phyloP scores from a whole-genome alignment of 92 coral and sea anemone species.

The Palythoa grandis region DNA sequence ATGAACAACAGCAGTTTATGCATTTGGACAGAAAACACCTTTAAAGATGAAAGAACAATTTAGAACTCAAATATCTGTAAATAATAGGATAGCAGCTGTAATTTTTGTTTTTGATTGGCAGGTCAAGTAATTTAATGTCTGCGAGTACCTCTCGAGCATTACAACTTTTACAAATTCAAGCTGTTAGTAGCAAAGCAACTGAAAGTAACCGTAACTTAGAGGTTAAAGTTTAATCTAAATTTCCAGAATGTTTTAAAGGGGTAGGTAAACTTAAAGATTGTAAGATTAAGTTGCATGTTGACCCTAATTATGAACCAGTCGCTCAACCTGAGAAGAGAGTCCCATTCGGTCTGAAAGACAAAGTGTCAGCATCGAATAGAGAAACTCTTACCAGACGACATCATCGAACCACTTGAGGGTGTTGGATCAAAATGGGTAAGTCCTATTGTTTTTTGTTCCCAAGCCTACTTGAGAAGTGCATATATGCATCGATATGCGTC shows the following conservation, averaged over 20 bases:
- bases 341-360: conserved; percentile 46
- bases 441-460: neutral
- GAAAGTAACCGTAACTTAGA: neutral
- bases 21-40: conserved; percentile 5
- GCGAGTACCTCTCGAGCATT: neutral
- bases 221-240: neutral
- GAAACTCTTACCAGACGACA: neutral
- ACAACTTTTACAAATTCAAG: neutral
- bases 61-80: neutral
- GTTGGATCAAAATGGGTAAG: conserved; percentile 42
- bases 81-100: neutral
- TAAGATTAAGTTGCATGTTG: conserved; percentile 28
- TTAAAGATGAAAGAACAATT: conserved; percentile 11
- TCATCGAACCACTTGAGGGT: conserved; percentile 29
- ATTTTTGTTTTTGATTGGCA: neutral
- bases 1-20: neutral
- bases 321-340: conserved; percentile 42
- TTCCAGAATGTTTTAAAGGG: conserved; percentile 29
- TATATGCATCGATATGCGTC: conserved; percentile 48
- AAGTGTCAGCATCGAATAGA: conserved; percentile 2
- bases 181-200: neutral
- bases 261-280: conserved; percentile 16
- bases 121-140: neutral
- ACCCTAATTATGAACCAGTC: conserved; percentile 39
- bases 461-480: too few relatives aligned